Percentiles rank a stretch among this genome's conserved stretches.
Conservation (phyloP, 2,888 invertebrate genomes). For the Drosophila anomalata region DNA sequence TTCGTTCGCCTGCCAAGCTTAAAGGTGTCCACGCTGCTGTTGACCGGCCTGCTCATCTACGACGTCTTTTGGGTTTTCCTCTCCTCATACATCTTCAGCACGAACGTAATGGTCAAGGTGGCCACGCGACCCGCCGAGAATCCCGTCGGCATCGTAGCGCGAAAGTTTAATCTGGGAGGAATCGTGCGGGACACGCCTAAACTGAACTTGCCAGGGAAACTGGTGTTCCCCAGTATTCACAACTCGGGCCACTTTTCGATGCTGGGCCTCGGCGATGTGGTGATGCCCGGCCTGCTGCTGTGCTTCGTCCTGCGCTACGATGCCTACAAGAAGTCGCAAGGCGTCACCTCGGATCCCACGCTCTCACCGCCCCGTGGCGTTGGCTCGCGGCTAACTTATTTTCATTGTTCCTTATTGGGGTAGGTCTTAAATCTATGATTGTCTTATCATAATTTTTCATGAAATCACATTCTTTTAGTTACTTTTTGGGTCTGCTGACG, state of each 20-base stretch:
- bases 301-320: conserved; percentile 99
- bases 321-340: conserved; percentile 95
- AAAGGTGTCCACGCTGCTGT: conserved; percentile 96
- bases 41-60: conserved; percentile 96
- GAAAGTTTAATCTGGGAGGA: conserved; percentile 95
- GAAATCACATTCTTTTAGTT: conserved; percentile 81
- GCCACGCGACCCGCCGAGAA: conserved; percentile 94
- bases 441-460: not conserved
- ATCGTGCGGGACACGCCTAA: conserved; percentile 97
- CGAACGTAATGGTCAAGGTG: conserved; percentile 99
- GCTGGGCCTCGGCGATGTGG: conserved; percentile 94
- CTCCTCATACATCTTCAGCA: conserved; percentile 98
- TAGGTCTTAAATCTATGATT: conserved; percentile 63
- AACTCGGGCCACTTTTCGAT: conserved; percentile 98
- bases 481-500: conserved; percentile 97
- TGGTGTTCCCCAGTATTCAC: conserved; percentile 98
- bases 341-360: conserved; percentile 85
- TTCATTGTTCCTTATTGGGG: conserved; percentile 98
- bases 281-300: conserved; percentile 97
- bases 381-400: conserved; percentile 93
- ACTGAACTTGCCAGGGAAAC: conserved; percentile 97
- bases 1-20: conserved; percentile 97
- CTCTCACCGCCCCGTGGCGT: conserved; percentile 85
- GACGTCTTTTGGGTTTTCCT: conserved; percentile 99
- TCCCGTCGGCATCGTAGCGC: conserved; percentile 96